Conservation (phyloP, 2,113 vertebrate genomes). For the Arenaria interpres region DNA sequence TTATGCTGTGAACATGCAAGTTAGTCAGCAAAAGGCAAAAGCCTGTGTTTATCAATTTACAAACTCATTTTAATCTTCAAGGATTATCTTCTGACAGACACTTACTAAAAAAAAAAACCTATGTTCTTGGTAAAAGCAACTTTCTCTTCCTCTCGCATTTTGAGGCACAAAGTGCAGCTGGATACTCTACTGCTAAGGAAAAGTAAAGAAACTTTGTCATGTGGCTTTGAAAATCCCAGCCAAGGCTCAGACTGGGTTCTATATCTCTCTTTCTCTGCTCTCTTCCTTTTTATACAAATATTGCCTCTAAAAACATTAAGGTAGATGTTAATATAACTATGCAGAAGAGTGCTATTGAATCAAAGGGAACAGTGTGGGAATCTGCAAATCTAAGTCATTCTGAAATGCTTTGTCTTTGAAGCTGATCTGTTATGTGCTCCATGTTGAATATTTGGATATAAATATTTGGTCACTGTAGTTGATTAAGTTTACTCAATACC, state of each 20-base stretch:
- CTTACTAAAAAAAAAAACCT: neutral
- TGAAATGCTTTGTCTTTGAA: neutral
- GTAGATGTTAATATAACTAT: neutral
- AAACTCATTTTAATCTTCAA: neutral
- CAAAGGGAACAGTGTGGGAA: rapidly evolving
- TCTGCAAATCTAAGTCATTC: neutral
- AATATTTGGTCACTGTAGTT: neutral
- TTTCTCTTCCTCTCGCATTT: neutral
- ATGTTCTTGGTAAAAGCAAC: neutral
- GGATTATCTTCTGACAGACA: neutral
- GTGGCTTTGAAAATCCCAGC: neutral
- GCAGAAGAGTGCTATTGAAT: neutral
- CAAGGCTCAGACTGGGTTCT: neutral
- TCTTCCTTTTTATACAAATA: neutral
- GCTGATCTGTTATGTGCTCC: neutral
- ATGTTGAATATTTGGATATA: neutral
- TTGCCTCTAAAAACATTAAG: neutral
- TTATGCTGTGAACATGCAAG: neutral
- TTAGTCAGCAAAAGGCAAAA: neutral
- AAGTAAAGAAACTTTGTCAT: neutral
- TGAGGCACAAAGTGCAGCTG: neutral
- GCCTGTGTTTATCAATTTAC: neutral
- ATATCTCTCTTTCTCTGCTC: neutral
- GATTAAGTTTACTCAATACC: neutral
- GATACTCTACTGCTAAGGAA: neutral